Evolutionary conservation across 2,113 vertebrate species (phyloP).

Genomic region (Vidua chalybeata): DNA sequence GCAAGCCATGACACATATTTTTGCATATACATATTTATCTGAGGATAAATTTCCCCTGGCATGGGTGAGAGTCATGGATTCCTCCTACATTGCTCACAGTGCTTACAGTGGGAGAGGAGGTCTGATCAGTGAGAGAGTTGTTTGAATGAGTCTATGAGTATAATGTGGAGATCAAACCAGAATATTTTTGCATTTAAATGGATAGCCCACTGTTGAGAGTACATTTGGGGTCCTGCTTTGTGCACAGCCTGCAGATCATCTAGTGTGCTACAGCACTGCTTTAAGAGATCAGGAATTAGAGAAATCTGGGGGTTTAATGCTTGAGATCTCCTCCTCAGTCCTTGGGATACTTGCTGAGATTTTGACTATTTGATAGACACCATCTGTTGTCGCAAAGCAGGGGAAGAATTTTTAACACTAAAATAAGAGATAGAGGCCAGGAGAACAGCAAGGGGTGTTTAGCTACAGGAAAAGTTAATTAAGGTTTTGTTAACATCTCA

Average conservation of each 20-base stretch:
- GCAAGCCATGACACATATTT: background rate
- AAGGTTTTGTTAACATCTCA: background rate
- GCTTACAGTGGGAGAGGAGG: background rate
- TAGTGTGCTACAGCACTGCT: background rate
- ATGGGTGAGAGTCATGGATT: background rate
- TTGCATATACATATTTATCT: background rate
- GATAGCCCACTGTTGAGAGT: background rate
- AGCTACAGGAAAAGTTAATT: background rate
- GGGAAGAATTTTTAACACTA: background rate
- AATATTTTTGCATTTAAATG: background rate
- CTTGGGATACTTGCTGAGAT: background rate
- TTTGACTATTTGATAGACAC: background rate
- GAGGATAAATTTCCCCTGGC: background rate
- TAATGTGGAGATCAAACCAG: background rate
- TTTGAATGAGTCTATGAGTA: background rate
- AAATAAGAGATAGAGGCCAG: background rate
- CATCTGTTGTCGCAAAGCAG: background rate
- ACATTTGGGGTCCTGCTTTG: background rate
- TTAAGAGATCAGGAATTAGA: background rate
- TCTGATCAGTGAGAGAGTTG: background rate
- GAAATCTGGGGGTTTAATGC: background rate
- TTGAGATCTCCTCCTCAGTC: background rate
- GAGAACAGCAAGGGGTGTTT: background rate
- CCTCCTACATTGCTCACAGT: background rate
- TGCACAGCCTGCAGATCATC: background rate